Conservation (phyloP, 2,888 invertebrate genomes). For the Dinocampus coccinellae region DNA sequence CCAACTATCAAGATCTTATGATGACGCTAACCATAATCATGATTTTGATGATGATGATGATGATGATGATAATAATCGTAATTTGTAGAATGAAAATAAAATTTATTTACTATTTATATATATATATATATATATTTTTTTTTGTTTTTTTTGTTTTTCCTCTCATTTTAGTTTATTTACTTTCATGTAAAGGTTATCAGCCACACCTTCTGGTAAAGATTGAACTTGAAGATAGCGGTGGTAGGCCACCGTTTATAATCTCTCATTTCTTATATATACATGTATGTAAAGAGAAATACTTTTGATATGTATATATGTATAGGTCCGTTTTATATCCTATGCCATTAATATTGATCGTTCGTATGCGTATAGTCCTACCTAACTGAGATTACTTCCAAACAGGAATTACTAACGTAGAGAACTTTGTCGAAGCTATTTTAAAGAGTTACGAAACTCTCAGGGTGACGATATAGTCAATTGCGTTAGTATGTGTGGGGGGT, state of each 20-base stretch:
- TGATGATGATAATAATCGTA: not conserved
- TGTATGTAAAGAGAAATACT: slow-evolving; percentile 22
- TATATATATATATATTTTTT: too few species aligned
- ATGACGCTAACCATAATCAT: not conserved
- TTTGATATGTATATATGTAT: slow-evolving; percentile 22
- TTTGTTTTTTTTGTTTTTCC: not conserved
- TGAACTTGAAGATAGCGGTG: not conserved
- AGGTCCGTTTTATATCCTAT: slow-evolving; percentile 26
- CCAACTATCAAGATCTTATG: not conserved
- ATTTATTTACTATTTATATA: too few species aligned
- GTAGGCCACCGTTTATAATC: not conserved
- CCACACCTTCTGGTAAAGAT: slow-evolving; percentile 28
- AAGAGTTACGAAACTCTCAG: slow-evolving; percentile 37
- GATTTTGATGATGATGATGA: not conserved
- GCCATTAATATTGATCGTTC: slow-evolving; percentile 38
- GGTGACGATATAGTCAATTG: slow-evolving; percentile 31
- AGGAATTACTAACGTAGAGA: slow-evolving; percentile 38
- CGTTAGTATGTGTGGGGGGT: too few species aligned
- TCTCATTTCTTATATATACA: slow-evolving; percentile 21
- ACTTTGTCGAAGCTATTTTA: slow-evolving; percentile 40
- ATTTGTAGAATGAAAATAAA: not conserved
- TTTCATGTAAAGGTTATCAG: not conserved
- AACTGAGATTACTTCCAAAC: slow-evolving; percentile 38
- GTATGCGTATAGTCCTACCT: slow-evolving; percentile 30
- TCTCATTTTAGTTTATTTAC: not conserved